Conservation (phyloP, 2,797 vertebrate species). For the Lemur catta region DNA sequence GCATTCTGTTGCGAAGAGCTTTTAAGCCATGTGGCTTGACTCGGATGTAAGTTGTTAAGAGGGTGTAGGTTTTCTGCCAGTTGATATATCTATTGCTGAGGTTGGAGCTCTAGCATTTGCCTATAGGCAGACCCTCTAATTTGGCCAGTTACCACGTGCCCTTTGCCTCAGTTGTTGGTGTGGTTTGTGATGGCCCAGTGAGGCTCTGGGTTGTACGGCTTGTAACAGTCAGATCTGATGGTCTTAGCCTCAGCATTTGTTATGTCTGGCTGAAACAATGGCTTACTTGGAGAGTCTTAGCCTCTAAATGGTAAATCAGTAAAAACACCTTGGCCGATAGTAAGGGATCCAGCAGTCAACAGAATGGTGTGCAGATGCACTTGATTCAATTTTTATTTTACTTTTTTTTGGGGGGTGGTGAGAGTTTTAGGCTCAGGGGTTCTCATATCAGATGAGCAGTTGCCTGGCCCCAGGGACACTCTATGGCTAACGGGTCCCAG, state of each 20-base stretch:
- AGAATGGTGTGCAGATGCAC: background rate
- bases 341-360: background rate
- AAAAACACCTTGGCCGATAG: background rate
- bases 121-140: background rate
- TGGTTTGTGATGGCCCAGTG: background rate
- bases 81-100: background rate
- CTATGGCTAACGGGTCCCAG: background rate
- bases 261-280: background rate
- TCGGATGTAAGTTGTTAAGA: background rate
- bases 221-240: background rate
- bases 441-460: background rate
- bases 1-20: background rate
- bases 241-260: background rate
- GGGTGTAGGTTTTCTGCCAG: background rate
- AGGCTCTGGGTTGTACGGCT: background rate
- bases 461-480: background rate
- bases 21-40: background rate
- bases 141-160: background rate
- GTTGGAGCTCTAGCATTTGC: background rate
- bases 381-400: background rate
- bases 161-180: background rate
- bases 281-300: background rate
- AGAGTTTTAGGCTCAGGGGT: background rate
- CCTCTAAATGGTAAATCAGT: background rate
- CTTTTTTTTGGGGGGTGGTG: background rate